Conservation (phyloP, 2,797 vertebrate species). For the Basileuterus tristriatus region DNA sequence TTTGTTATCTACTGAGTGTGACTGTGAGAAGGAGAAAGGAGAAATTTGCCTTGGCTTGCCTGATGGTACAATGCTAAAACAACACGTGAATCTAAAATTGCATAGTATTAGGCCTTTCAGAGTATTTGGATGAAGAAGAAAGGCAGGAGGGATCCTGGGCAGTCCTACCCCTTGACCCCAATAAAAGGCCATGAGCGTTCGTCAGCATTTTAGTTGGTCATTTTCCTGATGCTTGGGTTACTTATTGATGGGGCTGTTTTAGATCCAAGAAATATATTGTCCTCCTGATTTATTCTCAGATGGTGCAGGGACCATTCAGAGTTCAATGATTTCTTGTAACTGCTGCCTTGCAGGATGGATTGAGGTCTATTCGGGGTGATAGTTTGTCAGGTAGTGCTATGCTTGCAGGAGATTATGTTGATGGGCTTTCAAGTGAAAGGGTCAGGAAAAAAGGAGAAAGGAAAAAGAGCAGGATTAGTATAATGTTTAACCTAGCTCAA, state of each 20-base stretch:
- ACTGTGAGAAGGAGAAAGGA: not conserved
- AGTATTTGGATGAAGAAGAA: slow-evolving; percentile 34
- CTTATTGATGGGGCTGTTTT: slow-evolving; percentile 64
- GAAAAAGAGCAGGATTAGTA: slow-evolving; percentile 49
- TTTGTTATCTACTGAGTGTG: not conserved
- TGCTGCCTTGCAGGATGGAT: slow-evolving; percentile 26
- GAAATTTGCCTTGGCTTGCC: not conserved
- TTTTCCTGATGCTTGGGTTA: slow-evolving; percentile 67
- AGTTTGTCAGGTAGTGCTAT: slow-evolving; percentile 5
- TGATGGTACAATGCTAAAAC: not conserved
- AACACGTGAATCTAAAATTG: not conserved
- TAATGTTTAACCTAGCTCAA: slow-evolving; percentile 55
- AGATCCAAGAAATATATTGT: slow-evolving; percentile 67
- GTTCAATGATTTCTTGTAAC: slow-evolving; percentile 58
- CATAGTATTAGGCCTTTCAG: not conserved
- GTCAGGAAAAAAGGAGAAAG: slow-evolving; percentile 54
- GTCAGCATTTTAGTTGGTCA: slow-evolving; percentile 60
- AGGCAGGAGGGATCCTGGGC: slow-evolving; percentile 31
- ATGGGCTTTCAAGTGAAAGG: slow-evolving; percentile 51
- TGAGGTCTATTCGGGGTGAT: slow-evolving; percentile 31
- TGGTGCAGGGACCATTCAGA: slow-evolving; percentile 23
- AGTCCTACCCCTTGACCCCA: slow-evolving; percentile 60
- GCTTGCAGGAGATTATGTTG: slow-evolving; percentile 63
- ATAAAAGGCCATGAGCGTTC: slow-evolving; percentile 48
- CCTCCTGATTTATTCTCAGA: slow-evolving; percentile 62